Conservation (phyloP, 2,797 vertebrate species). For the Sitta carolinensis region DNA sequence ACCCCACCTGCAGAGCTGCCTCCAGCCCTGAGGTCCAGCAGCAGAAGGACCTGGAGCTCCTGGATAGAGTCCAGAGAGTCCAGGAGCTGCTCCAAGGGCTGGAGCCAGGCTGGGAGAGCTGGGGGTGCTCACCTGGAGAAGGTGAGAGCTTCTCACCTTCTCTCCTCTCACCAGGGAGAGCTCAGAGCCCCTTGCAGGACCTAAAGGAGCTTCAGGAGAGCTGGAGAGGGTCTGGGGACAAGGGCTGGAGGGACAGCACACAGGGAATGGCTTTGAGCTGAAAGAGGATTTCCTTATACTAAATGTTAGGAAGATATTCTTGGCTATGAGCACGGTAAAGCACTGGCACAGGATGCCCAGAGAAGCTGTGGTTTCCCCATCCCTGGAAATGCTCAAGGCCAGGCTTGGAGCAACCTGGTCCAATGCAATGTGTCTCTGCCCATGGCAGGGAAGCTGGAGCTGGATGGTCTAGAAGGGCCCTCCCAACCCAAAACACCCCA, state of each 20-base stretch:
- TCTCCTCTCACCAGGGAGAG: background rate
- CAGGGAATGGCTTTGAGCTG: background rate
- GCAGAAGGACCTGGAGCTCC: fast-evolving
- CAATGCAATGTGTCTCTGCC: background rate
- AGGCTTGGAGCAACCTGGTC: background rate
- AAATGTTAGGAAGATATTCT: background rate
- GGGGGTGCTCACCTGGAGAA: background rate
- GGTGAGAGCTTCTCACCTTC: too few species aligned
- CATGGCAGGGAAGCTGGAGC: background rate
- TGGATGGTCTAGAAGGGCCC: background rate
- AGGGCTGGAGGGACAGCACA: background rate
- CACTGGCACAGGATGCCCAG: background rate
- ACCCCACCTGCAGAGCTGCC: background rate
- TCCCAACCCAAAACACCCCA: background rate
- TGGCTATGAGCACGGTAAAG: background rate
- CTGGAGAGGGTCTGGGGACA: background rate
- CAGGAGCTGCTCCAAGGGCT: background rate
- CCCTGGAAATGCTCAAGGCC: background rate
- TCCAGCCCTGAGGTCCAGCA: background rate
- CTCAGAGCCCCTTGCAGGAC: background rate
- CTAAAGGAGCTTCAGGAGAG: background rate
- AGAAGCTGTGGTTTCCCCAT: background rate
- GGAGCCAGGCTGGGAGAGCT: background rate
- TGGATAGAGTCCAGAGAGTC: background rate
- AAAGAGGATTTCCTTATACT: background rate